These are phyloP conservation scores for Papilio dardanus DNA, from an alignment of 1,140 invertebrate genomes.

Conservation along the genomic window DNA sequence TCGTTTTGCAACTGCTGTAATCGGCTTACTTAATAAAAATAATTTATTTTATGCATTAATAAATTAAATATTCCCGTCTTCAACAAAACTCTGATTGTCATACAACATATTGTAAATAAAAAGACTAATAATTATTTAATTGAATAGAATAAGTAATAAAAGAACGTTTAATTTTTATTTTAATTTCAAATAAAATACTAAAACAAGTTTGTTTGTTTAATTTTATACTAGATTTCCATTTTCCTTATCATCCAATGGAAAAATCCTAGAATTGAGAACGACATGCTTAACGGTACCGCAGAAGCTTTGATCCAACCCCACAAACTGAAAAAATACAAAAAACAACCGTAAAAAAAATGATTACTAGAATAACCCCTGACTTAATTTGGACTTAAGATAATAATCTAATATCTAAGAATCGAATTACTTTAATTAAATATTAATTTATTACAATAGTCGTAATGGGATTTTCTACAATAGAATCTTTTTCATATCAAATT, in stretches of 20 bases:
- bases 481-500: too few relatives aligned
- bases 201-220: conserved; percentile 17
- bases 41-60: neutral
- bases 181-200: conserved; percentile 19
- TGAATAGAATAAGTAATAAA: conserved; percentile 26
- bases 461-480: too few relatives aligned
- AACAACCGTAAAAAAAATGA: neutral
- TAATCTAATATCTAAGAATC: neutral
- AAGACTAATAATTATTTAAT: conserved; percentile 36
- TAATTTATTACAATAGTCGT: too few relatives aligned
- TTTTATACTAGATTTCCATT: conserved; percentile 77
- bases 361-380: neutral
- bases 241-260: conserved; percentile 91
- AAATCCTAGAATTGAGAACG: conserved; percentile 87
- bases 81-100: neutral
- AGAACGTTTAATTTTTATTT: conserved; percentile 2
- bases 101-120: conserved; percentile 29
- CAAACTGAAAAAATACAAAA: conserved; percentile 84
- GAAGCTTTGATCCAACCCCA: conserved; percentile 89
- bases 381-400: neutral
- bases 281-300: conserved; percentile 88
- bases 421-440: neutral
- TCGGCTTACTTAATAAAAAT: too few relatives aligned
- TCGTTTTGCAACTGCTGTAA: too few relatives aligned
- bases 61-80: neutral